These are phyloP conservation scores for Eulithis prunata DNA, from an alignment of 2,888 invertebrate genomes.

Conservation along the genomic window DNA sequence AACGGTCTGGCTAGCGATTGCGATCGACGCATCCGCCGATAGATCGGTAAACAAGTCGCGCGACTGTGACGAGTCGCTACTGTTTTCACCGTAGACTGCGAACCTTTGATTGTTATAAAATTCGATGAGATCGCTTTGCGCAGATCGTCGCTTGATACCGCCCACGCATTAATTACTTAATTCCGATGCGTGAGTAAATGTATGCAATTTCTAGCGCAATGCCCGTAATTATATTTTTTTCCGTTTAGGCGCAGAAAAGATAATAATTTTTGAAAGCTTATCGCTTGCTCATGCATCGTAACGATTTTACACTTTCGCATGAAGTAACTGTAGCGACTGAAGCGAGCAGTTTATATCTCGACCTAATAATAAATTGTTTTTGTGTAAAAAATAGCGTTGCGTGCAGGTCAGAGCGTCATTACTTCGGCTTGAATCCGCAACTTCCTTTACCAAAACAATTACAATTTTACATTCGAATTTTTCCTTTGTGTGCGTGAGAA, in stretches of 20 bases:
- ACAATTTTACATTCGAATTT: conserved; percentile 56
- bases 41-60: conserved; percentile 77
- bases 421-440: conserved; percentile 70
- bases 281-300: conserved; percentile 72
- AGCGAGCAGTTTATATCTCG: conserved; percentile 51
- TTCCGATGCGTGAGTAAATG: conserved; percentile 78
- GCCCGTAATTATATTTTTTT: conserved; percentile 71
- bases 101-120: conserved; percentile 67
- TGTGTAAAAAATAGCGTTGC: conserved; percentile 46
- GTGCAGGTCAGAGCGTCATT: conserved; percentile 65
- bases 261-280: conserved; percentile 77
- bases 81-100: conserved; percentile 60
- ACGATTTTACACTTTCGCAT: conserved; percentile 69
- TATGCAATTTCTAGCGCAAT: conserved; percentile 78
- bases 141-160: conserved; percentile 76
- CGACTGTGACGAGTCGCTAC: conserved; percentile 73
- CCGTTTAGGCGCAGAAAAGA: conserved; percentile 61
- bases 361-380: conserved; percentile 49
- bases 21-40: conserved; percentile 79
- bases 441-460: conserved; percentile 73
- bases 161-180: conserved; percentile 78
- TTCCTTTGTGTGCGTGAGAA: conserved; percentile 64
- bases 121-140: conserved; percentile 63
- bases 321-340: conserved; percentile 54
- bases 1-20: conserved; percentile 73